A percentile compares a stretch with the other conserved stretches of the same genome.
phyloP scores from a whole-genome alignment of 1,140 invertebrate species.

The Samia ricini region DNA sequence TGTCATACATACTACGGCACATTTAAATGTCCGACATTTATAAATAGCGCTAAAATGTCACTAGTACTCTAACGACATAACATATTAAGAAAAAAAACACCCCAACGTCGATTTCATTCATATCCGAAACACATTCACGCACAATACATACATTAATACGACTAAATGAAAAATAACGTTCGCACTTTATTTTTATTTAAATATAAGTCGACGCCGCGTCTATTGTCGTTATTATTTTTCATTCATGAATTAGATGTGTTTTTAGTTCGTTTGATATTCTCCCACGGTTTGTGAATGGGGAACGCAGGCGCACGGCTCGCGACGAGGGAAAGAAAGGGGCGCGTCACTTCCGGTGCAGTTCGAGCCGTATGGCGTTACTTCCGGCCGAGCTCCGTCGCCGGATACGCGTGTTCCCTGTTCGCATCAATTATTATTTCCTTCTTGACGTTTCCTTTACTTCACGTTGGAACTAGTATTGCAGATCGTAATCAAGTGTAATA shows the following conservation, averaged over 20 bases:
- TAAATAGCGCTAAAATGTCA: slow-evolving; percentile 4
- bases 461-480: neutral
- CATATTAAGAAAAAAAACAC: slow-evolving; percentile 42
- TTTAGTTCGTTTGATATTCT: slow-evolving; percentile 39
- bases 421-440: slow-evolving; percentile 70
- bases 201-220: slow-evolving; percentile 29
- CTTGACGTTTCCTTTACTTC: slow-evolving; percentile 53
- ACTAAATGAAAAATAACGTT: slow-evolving; percentile 29
- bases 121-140: slow-evolving; percentile 25
- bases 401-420: slow-evolving; percentile 55
- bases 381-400: slow-evolving; percentile 40
- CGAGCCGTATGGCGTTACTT: slow-evolving; percentile 52
- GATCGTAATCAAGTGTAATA: neutral
- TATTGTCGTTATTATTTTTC: slow-evolving; percentile 44
- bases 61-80: neutral
- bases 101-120: slow-evolving; percentile 43
- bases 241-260: slow-evolving; percentile 56
- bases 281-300: slow-evolving; percentile 56
- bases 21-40: neutral
- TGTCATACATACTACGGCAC: neutral
- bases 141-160: slow-evolving; percentile 30
- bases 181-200: slow-evolving; percentile 37
- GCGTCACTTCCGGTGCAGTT: slow-evolving; percentile 50
- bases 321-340: slow-evolving; percentile 54
- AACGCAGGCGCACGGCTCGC: slow-evolving; percentile 24